These are phyloP conservation scores for Caenorhabditis latens DNA, from an alignment of 1,140 invertebrate genomes.

Conservation along the genomic window DNA sequence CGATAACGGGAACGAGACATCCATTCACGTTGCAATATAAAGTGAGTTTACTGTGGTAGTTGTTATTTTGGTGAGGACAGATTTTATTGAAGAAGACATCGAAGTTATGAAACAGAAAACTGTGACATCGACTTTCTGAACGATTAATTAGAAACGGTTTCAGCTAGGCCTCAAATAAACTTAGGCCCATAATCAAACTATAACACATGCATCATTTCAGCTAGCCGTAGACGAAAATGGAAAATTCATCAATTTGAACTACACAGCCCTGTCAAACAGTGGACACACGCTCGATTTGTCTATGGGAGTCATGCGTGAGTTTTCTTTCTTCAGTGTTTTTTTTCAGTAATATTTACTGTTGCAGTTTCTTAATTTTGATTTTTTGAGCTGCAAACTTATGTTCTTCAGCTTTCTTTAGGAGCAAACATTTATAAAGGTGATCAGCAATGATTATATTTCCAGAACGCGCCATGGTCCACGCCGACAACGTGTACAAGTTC, in stretches of 20 bases:
- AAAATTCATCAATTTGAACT: constrained; percentile 69
- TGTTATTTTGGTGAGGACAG: too few species aligned
- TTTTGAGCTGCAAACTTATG: too few species aligned
- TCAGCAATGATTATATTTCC: constrained; percentile 17
- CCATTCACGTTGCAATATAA: constrained; percentile 90
- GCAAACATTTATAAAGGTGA: too few species aligned
- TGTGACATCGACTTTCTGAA: too few species aligned
- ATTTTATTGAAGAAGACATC: too few species aligned
- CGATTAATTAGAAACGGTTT: too few species aligned
- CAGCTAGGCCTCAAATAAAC: too few species aligned
- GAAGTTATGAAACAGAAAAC: too few species aligned
- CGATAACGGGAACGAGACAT: constrained; percentile 88
- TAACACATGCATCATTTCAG: too few species aligned
- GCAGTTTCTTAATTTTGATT: neutral
- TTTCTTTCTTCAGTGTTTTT: neutral
- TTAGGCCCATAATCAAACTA: too few species aligned
- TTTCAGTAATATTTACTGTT: neutral
- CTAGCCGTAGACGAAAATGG: constrained; percentile 72
- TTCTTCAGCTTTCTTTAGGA: too few species aligned
- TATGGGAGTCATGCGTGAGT: constrained; percentile 74
- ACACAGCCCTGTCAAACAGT: constrained; percentile 68
- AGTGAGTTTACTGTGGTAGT: too few species aligned
- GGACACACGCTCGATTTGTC: constrained; percentile 74
- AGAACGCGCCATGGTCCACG: constrained; percentile 73
- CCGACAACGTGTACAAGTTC: constrained; percentile 76